Conservation (phyloP, 2,888 invertebrate genomes). For the Eurytoma californica region DNA sequence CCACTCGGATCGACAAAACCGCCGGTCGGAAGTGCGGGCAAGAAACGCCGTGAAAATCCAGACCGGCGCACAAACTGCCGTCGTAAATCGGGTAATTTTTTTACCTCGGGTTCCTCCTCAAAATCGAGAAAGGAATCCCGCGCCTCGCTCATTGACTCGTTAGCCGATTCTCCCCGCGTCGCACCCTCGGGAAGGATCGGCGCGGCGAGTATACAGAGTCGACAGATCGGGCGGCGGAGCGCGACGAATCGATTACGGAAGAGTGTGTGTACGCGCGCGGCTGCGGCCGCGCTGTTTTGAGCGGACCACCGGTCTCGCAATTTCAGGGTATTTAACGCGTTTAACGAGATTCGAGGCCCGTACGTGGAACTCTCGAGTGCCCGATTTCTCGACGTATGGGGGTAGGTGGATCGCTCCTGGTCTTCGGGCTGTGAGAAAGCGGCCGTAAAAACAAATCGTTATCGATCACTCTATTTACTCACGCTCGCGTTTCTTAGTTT, state of each 20-base stretch:
- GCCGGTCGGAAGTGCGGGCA: too few relatives aligned
- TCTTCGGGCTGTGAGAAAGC: conserved; percentile 12
- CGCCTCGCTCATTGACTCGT: conserved; percentile 30
- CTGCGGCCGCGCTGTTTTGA: conserved; percentile 58
- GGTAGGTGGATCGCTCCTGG: background rate
- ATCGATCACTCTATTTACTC: background rate
- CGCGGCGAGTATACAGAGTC: background rate
- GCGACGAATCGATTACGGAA: conserved; percentile 68
- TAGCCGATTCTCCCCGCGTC: conserved; percentile 17
- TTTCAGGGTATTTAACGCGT: conserved; percentile 72
- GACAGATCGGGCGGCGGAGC: conserved; percentile 59
- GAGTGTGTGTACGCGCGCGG: conserved; percentile 61
- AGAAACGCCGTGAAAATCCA: too few relatives aligned
- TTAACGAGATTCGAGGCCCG: conserved; percentile 57
- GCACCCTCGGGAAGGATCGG: too few relatives aligned
- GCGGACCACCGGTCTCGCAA: conserved; percentile 64
- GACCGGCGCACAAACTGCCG: background rate
- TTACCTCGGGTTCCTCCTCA: conserved; percentile 11
- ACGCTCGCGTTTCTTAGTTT: background rate
- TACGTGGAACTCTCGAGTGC: too few relatives aligned
- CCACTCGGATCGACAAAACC: background rate
- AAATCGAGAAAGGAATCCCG: background rate
- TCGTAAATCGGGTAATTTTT: conserved; percentile 27
- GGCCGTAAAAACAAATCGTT: conserved; percentile 26
- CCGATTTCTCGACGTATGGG: too few relatives aligned